These are phyloP conservation scores for Caranx melampygus DNA, from an alignment of 2,113 vertebrate species.

Conservation along the genomic window DNA sequence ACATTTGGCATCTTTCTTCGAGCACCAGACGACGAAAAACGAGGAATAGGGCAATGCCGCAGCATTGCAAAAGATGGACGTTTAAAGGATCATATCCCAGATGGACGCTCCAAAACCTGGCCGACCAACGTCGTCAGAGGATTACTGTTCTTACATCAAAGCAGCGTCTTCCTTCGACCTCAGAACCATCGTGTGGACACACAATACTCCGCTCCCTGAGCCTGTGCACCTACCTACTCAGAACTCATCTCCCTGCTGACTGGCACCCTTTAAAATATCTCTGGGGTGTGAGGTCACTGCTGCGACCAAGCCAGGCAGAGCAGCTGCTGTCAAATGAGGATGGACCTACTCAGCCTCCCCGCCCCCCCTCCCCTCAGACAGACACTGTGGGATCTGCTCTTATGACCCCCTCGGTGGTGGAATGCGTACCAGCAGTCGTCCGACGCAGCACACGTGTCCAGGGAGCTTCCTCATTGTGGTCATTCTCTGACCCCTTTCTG, in stretches of 20 bases:
- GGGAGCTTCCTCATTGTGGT: constrained; percentile 67
- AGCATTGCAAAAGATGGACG: constrained; percentile 83
- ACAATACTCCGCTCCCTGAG: constrained; percentile 74
- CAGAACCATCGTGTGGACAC: constrained; percentile 77
- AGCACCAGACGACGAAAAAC: constrained; percentile 75
- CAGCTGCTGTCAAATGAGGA: constrained; percentile 83
- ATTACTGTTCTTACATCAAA: constrained; percentile 11
- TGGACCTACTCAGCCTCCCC: constrained; percentile 59
- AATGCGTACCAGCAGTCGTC: constrained; percentile 63
- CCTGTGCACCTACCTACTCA: constrained; percentile 66
- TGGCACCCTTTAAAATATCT: constrained; percentile 91
- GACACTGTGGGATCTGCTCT: constrained; percentile 74
- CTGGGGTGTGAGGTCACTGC: constrained; percentile 87
- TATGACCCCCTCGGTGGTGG: constrained; percentile 63
- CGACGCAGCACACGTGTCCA: constrained; percentile 52
- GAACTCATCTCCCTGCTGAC: constrained; percentile 87
- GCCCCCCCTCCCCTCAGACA: constrained; percentile 63
- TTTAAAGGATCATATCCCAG: constrained; percentile 79
- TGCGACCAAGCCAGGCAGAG: constrained; percentile 88
- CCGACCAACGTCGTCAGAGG: not conserved
- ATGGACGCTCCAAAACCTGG: constrained; percentile 23
- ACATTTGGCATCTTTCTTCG: constrained; percentile 89
- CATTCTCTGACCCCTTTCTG: constrained; percentile 42
- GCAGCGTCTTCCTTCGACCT: constrained; percentile 70
- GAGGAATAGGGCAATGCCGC: constrained; percentile 84